phyloP scores from a whole-genome alignment of 2,888 invertebrate species.

The Lamellibrachia columna region DNA sequence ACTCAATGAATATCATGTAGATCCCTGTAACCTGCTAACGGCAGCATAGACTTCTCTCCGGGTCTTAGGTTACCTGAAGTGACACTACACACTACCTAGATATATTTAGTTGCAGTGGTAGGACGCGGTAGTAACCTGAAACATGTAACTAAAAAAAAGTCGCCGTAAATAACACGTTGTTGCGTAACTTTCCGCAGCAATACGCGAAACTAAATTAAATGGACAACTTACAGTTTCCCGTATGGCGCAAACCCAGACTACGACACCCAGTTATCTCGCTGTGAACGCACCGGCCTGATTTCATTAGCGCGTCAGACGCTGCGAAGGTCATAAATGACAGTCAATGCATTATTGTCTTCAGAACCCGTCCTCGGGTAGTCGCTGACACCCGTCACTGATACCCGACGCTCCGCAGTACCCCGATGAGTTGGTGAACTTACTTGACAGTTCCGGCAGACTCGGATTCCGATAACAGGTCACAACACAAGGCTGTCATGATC shows the following conservation, averaged over 20 bases:
- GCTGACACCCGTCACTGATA: slow-evolving; percentile 12
- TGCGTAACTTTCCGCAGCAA: background rate
- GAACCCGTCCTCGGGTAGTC: background rate
- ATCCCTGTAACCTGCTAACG: background rate
- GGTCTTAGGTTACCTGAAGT: background rate
- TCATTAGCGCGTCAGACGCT: slow-evolving; percentile 6
- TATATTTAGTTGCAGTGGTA: background rate
- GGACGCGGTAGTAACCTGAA: background rate
- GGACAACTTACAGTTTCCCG: slow-evolving; percentile 2
- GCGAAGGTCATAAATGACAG: slow-evolving; percentile 10
- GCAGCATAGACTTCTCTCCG: background rate
- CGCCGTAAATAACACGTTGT: background rate
- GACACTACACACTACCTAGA: background rate
- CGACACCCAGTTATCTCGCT: background rate
- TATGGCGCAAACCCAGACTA: background rate
- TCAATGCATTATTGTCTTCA: slow-evolving; percentile 6
- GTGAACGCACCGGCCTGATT: slow-evolving; percentile 6
- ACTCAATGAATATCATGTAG: background rate
- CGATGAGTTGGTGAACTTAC: slow-evolving; percentile 3
- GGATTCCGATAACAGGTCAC: slow-evolving; percentile 11
- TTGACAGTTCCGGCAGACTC: background rate
- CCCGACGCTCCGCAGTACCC: background rate
- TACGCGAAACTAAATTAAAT: background rate
- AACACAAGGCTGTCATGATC: background rate
- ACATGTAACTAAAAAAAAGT: background rate